These are phyloP conservation scores for Probosciger aterrimus DNA, from an alignment of 2,113 vertebrate species.

Conservation along the genomic window DNA sequence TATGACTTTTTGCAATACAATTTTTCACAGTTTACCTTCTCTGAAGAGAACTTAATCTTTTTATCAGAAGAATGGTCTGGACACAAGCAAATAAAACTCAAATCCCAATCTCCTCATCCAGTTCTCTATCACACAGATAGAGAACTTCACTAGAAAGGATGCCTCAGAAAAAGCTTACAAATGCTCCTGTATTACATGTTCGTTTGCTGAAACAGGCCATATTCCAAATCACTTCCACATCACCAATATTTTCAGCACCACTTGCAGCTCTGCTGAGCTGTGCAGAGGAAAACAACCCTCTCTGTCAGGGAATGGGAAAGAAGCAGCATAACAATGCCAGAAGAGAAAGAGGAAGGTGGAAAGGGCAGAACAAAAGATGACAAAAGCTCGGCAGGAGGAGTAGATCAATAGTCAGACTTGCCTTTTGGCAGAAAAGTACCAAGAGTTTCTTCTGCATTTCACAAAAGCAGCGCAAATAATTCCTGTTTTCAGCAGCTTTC, in stretches of 20 bases:
- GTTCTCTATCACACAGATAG: background rate
- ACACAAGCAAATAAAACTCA: background rate
- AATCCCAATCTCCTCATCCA: background rate
- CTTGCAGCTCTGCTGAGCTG: background rate
- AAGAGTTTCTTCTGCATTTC: background rate
- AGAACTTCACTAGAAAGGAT: background rate
- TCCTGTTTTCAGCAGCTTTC: background rate
- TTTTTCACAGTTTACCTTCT: background rate
- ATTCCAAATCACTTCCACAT: background rate
- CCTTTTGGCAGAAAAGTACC: background rate
- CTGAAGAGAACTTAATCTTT: background rate
- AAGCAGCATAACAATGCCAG: background rate
- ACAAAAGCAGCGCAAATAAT: background rate
- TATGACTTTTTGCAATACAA: background rate
- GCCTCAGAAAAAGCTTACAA: background rate
- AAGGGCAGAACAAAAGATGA: background rate
- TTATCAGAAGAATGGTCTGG: background rate
- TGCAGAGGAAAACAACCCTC: background rate
- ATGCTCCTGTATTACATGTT: background rate
- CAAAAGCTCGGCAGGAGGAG: background rate
- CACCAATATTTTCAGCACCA: background rate
- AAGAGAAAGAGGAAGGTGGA: background rate
- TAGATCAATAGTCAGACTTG: accelerated
- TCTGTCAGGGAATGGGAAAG: background rate
- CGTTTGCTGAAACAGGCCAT: background rate